These are phyloP conservation scores for zebrafish (Danio rerio) DNA, from an alignment of 2,113 vertebrate genomes.

Conservation along the genomic window DNA sequence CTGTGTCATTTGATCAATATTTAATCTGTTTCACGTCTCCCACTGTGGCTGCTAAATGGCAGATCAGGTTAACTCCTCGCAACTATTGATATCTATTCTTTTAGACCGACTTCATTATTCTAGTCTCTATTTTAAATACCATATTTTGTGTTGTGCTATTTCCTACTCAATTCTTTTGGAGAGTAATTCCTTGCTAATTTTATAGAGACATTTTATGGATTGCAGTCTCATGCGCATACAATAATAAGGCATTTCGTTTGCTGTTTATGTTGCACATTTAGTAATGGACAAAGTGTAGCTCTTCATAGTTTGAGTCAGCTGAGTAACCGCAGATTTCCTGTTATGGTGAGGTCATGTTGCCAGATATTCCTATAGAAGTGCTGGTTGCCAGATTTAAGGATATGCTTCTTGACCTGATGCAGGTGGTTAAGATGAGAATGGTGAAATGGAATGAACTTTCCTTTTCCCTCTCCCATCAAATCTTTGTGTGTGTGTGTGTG, in stretches of 20 bases:
- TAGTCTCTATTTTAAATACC: not conserved
- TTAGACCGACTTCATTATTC: not conserved
- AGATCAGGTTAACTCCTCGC: constrained; percentile 20
- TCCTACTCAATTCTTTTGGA: not conserved
- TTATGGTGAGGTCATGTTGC: constrained; percentile 10
- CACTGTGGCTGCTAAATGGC: constrained; percentile 13
- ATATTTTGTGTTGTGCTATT: not conserved
- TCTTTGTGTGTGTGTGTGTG: not conserved
- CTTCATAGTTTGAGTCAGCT: not conserved
- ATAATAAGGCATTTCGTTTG: not conserved
- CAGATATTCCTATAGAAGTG: not conserved
- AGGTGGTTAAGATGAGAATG: not conserved
- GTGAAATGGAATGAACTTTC: not conserved
- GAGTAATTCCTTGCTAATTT: not conserved
- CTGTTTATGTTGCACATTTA: not conserved
- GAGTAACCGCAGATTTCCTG: constrained; percentile 13
- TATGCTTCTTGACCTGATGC: constrained; percentile 34
- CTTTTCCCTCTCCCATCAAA: not conserved
- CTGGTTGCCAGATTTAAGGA: constrained; percentile 33
- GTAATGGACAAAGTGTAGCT: not conserved
- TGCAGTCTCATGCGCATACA: not conserved
- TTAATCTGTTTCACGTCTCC: constrained; percentile 26
- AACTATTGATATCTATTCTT: constrained; percentile 14
- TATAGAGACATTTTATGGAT: not conserved
- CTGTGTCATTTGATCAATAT: constrained; percentile 37